Evolutionary conservation across 2,113 vertebrate species (phyloP).

Genomic region (Hemichromis elongatus): DNA sequence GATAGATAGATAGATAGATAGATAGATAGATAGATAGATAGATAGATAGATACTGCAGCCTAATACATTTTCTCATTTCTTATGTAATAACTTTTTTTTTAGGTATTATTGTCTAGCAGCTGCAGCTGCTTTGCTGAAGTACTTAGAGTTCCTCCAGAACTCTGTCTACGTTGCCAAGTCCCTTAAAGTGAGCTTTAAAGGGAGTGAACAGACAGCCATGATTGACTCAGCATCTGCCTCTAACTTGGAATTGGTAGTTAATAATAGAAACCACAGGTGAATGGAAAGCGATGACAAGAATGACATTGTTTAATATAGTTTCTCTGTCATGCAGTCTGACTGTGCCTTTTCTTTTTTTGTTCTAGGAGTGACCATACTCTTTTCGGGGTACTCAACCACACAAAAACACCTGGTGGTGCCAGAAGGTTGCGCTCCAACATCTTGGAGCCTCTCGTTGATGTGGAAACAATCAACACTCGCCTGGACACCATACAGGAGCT

Average conservation of each 20-base stretch:
- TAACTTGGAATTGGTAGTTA: conserved; percentile 90
- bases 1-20: background rate
- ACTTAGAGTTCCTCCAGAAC: conserved; percentile 93
- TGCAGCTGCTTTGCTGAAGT: conserved; percentile 90
- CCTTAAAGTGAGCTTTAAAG: conserved; percentile 89
- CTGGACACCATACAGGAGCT: conserved; percentile 90
- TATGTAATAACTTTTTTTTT: background rate
- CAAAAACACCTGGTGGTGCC: conserved; percentile 90
- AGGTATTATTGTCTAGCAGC: conserved; percentile 97
- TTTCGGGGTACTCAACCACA: conserved; percentile 90
- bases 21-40: background rate
- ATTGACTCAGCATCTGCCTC: conserved; percentile 89
- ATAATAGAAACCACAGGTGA: conserved; percentile 89
- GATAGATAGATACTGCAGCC: background rate
- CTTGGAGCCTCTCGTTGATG: conserved; percentile 86
- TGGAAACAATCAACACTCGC: conserved; percentile 86
- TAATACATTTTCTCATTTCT: background rate
- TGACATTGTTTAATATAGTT: background rate
- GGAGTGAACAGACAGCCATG: conserved; percentile 95
- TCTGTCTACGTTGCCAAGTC: conserved; percentile 90
- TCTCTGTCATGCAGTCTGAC: background rate
- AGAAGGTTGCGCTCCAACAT: conserved; percentile 91
- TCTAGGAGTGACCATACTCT: conserved; percentile 85
- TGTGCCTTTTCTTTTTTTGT: background rate
- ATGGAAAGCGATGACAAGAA: background rate